These are phyloP conservation scores for Cremastinae sp. DNA, from an alignment of 2,888 invertebrate species.

Conservation along the genomic window DNA sequence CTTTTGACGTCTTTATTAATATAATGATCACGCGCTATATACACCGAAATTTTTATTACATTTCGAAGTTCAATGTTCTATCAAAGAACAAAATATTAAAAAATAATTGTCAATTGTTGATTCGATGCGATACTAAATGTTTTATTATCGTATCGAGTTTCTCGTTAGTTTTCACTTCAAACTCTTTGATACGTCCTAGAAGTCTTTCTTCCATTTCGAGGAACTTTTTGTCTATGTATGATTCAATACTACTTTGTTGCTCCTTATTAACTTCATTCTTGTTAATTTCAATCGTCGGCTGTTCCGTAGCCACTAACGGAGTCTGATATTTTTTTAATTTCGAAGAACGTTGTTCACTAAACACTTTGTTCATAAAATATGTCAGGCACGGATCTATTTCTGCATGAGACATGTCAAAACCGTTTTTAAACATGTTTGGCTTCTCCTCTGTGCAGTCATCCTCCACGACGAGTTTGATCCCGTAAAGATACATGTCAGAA, in stretches of 20 bases:
- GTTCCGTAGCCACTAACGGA: not conserved
- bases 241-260: slow-evolving; percentile 48
- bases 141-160: slow-evolving; percentile 76
- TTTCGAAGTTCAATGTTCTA: too few relatives aligned
- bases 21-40: too few relatives aligned
- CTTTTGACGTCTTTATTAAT: too few relatives aligned
- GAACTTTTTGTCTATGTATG: slow-evolving; percentile 76
- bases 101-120: slow-evolving; percentile 7
- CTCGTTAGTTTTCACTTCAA: slow-evolving; percentile 74
- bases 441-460: slow-evolving; percentile 51
- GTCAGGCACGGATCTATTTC: slow-evolving; percentile 40
- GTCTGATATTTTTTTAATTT: slow-evolving; percentile 9
- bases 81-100: too few relatives aligned
- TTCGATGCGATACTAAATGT: slow-evolving; percentile 58
- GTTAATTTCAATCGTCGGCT: not conserved
- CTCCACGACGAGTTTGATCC: slow-evolving; percentile 75
- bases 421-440: not conserved
- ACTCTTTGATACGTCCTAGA: slow-evolving; percentile 71
- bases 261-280: not conserved
- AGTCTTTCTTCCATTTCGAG: slow-evolving; percentile 74
- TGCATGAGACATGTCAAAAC: not conserved
- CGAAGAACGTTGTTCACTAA: not conserved
- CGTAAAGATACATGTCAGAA: slow-evolving; percentile 78
- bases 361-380: slow-evolving; percentile 36
- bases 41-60: too few relatives aligned